Evolutionary conservation across 2,888 invertebrate genomes (phyloP).

Genomic region (Ametastegia equiseti): DNA sequence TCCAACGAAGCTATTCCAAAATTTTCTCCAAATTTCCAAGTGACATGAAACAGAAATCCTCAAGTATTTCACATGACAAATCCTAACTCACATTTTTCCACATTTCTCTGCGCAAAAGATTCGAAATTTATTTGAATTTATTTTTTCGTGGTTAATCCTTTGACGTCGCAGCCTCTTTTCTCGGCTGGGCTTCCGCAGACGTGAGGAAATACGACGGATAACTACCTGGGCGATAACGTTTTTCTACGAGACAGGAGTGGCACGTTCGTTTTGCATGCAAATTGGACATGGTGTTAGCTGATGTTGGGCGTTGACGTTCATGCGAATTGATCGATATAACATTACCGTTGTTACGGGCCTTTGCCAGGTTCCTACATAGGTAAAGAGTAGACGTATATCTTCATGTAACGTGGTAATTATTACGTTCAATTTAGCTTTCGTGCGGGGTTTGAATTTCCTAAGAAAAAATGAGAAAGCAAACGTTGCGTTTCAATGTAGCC

Average conservation of each 20-base stretch:
- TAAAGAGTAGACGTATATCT: neutral
- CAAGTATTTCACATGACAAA: too few relatives aligned
- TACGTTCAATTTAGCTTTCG: conserved; percentile 7
- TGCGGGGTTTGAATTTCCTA: neutral
- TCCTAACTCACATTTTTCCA: too few relatives aligned
- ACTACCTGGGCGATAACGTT: conserved; percentile 21
- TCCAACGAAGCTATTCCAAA: neutral
- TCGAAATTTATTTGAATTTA: neutral
- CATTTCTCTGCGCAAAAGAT: neutral
- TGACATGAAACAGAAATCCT: neutral
- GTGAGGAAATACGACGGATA: neutral
- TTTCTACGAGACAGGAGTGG: conserved; percentile 32
- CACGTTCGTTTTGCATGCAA: conserved; percentile 45
- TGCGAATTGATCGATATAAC: conserved; percentile 40
- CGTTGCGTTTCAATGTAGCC: conserved; percentile 42
- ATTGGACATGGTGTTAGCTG: conserved; percentile 34
- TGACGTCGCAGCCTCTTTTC: neutral
- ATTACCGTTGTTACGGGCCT: neutral
- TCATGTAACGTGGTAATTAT: conserved; percentile 23
- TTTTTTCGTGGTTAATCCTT: neutral
- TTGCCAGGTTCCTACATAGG: neutral
- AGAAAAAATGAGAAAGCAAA: neutral
- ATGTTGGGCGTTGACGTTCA: neutral
- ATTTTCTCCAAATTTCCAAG: neutral
- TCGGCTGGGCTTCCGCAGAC: neutral